phyloP scores from a whole-genome alignment of 1,140 invertebrate species.

The Drosophila sechellia region DNA sequence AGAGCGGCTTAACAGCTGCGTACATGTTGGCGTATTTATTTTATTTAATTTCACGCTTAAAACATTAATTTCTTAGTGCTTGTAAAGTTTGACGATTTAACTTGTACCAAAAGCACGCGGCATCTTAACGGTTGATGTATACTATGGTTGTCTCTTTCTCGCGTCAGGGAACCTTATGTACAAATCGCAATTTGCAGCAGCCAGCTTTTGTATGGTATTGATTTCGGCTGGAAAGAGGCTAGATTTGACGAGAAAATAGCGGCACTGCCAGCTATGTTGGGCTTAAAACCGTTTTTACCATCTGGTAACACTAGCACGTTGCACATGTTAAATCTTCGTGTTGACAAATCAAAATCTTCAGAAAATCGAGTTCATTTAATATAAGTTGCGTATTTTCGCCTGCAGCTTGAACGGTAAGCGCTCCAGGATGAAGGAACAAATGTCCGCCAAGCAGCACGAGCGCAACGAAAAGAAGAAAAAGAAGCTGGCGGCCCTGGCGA shows the following conservation, averaged over 20 bases:
- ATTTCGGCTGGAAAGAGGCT: neutral
- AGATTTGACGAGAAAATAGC: neutral
- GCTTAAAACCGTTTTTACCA: neutral
- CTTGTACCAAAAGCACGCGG: conserved; percentile 54
- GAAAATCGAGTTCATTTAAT: neutral
- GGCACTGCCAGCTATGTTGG: no score
- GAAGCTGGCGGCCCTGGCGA: conserved; percentile 87
- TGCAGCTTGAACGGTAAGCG: conserved; percentile 59
- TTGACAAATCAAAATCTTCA: conserved; percentile 7
- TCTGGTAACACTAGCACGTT: neutral
- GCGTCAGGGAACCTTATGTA: neutral
- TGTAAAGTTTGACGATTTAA: neutral
- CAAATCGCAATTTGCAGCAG: neutral
- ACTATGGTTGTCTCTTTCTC: conserved; percentile 1
- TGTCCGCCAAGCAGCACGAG: conserved; percentile 84
- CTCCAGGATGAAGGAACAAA: conserved; percentile 68
- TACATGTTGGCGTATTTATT: conserved; percentile 57
- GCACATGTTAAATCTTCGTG: conserved; percentile 9
- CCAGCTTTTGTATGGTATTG: neutral
- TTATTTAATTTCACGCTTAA: neutral
- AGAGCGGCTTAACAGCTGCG: conserved; percentile 69
- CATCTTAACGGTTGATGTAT: conserved; percentile 54
- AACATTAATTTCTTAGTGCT: neutral
- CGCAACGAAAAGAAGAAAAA: conserved; percentile 88
- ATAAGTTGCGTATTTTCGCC: neutral